Percentiles rank a stretch among this genome's conserved stretches.
Evolutionary conservation across 2,797 vertebrate genomes (phyloP).

Genomic region (Semaprochilodus insignis): DNA sequence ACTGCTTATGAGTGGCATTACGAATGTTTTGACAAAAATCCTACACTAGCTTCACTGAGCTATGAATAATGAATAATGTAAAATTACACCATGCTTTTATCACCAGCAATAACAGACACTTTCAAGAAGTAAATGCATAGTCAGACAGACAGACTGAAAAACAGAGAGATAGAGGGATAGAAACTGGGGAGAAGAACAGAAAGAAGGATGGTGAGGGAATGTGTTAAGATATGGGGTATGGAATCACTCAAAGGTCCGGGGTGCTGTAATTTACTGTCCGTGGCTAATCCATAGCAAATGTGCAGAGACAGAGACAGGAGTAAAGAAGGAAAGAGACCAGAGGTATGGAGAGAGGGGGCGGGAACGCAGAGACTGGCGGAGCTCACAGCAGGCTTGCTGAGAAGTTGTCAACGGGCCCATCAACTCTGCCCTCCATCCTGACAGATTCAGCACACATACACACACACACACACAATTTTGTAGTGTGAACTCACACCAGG

Average conservation of each 20-base stretch:
- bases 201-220: conserved; percentile 46
- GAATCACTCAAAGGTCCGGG: conserved; percentile 76
- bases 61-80: background rate
- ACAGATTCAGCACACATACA: conserved; percentile 82
- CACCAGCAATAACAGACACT: background rate
- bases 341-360: conserved; percentile 49
- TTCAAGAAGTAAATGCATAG: too few species aligned
- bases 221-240: conserved; percentile 75
- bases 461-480: conserved; percentile 51
- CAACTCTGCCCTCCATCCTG: conserved; percentile 78
- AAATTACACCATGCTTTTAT: background rate
- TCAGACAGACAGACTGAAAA: too few species aligned
- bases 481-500: conserved; percentile 35
- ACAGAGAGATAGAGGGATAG: too few species aligned
- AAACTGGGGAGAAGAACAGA: too few species aligned
- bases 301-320: conserved; percentile 64
- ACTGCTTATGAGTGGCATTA: too few species aligned
- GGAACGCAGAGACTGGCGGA: conserved; percentile 68
- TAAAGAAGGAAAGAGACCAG: conserved; percentile 18
- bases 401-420: conserved; percentile 83
- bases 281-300: conserved; percentile 84
- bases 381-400: conserved; percentile 84
- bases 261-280: conserved; percentile 80
- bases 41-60: background rate
- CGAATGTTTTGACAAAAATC: too few species aligned